Conservation (phyloP, 1,140 invertebrate genomes). For the Wiebesia pumilae region DNA sequence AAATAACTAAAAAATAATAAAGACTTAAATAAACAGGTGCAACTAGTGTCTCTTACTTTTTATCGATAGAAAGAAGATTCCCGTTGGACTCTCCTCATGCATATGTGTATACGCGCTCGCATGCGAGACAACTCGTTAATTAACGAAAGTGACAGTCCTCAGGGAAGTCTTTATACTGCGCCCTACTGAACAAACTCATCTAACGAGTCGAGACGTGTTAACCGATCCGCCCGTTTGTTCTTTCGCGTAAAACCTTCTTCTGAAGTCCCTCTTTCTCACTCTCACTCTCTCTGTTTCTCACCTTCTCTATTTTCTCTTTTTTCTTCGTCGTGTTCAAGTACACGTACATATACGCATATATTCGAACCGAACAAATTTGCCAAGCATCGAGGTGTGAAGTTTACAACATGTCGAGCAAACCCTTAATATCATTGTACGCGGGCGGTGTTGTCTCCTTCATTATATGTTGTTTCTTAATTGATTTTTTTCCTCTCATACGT, state of each 20-base stretch:
- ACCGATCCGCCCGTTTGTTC: conserved; percentile 43
- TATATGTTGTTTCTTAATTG: neutral
- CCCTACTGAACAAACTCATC: conserved; percentile 48
- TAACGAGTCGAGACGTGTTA: conserved; percentile 49
- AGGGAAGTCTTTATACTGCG: conserved; percentile 41
- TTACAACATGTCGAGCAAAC: conserved; percentile 23
- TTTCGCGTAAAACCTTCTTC: conserved; percentile 16
- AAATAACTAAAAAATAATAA: conserved; percentile 27
- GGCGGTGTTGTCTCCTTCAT: neutral
- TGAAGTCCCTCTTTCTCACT: neutral
- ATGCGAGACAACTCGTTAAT: conserved; percentile 38
- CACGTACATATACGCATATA: too few species aligned
- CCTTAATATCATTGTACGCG: conserved; percentile 41
- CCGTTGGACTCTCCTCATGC: neutral
- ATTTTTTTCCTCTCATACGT: conserved; percentile 18
- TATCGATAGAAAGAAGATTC: conserved; percentile 14
- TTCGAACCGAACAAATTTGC: conserved; percentile 39
- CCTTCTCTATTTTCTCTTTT: neutral
- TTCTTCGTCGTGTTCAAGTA: neutral
- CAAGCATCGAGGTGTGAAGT: conserved; percentile 49
- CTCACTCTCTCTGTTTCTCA: neutral
- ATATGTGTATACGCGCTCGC: neutral
- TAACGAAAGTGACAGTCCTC: conserved; percentile 53
- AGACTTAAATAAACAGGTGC: conserved; percentile 47
- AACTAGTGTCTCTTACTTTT: neutral